Evolutionary conservation across 1,140 invertebrate genomes (phyloP).

Genomic region (Drosophila elegans): DNA sequence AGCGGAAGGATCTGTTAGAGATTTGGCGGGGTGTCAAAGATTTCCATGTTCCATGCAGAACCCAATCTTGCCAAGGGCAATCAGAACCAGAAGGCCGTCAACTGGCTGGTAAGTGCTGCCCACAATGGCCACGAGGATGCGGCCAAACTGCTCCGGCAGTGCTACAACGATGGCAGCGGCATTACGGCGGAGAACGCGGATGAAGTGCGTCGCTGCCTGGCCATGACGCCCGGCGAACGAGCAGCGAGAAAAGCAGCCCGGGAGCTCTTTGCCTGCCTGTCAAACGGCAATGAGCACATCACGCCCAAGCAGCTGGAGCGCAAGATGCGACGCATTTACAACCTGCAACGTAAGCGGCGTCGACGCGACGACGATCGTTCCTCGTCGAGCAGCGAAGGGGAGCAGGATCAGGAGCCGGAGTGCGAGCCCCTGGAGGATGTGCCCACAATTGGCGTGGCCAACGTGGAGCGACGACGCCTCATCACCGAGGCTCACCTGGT

Average conservation of each 20-base stretch:
- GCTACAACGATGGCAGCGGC: slow-evolving; percentile 91
- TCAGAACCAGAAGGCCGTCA: slow-evolving; percentile 89
- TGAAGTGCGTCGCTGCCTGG: slow-evolving; percentile 93
- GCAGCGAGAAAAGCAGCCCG: slow-evolving; percentile 93
- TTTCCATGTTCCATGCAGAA: slow-evolving; percentile 41
- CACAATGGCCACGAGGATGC: slow-evolving; percentile 95
- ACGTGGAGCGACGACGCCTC: slow-evolving; percentile 82
- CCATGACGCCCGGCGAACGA: slow-evolving; percentile 93
- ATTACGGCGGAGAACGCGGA: slow-evolving; percentile 92
- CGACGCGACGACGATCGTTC: slow-evolving; percentile 57
- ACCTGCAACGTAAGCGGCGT: slow-evolving; percentile 84
- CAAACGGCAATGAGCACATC: slow-evolving; percentile 93
- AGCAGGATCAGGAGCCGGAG: slow-evolving; percentile 52
- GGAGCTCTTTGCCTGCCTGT: slow-evolving; percentile 93
- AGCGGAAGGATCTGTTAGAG: slow-evolving; percentile 10
- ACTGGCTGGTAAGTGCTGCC: slow-evolving; percentile 95
- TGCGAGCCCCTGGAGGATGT: slow-evolving; percentile 58
- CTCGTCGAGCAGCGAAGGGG: slow-evolving; percentile 69
- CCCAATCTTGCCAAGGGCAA: slow-evolving; percentile 68
- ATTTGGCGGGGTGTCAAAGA: background rate
- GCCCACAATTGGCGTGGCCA: slow-evolving; percentile 34
- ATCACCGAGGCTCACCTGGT: slow-evolving; percentile 92
- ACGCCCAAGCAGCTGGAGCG: slow-evolving; percentile 91
- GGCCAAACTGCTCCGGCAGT: slow-evolving; percentile 91
- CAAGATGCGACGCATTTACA: slow-evolving; percentile 89